A percentile compares a stretch with the other conserved stretches of the same genome.
phyloP scores from a whole-genome alignment of 2,888 invertebrate genomes.

The Drosophila anomalata region DNA sequence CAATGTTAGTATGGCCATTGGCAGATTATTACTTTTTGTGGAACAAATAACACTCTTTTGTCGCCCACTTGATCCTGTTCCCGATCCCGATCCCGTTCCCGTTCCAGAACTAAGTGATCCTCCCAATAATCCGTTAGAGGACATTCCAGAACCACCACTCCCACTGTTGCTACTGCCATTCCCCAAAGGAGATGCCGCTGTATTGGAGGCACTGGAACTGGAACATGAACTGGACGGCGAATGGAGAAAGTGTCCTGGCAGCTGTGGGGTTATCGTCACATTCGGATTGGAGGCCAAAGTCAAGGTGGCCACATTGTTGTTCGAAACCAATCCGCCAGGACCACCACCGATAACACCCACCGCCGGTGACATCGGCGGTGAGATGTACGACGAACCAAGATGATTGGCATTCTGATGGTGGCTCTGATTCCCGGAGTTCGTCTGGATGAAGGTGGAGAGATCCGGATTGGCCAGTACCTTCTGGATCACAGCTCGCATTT shows the following conservation, averaged over 20 bases:
- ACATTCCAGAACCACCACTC: not conserved
- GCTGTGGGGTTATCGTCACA: constrained; percentile 80
- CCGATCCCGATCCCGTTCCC: constrained; percentile 38
- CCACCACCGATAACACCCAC: constrained; percentile 49
- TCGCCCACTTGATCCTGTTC: constrained; percentile 59
- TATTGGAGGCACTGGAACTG: constrained; percentile 71
- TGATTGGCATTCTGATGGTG: constrained; percentile 11
- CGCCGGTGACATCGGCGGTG: constrained; percentile 82
- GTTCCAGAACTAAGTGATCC: not conserved
- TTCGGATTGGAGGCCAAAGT: constrained; percentile 81
- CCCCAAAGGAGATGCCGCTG: constrained; percentile 68
- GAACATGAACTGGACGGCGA: constrained; percentile 71
- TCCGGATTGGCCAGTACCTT: constrained; percentile 83
- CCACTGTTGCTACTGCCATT: constrained; percentile 6
- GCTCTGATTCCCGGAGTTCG: constrained; percentile 61
- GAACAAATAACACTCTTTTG: constrained; percentile 84
- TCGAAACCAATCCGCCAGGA: not conserved
- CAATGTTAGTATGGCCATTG: constrained; percentile 65
- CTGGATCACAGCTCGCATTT: constrained; percentile 83
- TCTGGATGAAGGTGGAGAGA: constrained; percentile 82
- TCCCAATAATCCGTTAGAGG: not conserved
- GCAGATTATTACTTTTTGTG: constrained; percentile 73
- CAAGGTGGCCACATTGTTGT: constrained; percentile 63
- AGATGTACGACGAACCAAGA: constrained; percentile 80
- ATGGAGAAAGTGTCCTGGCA: constrained; percentile 75